Evolutionary conservation across 1,140 invertebrate species (phyloP), one percentile per base, ranked within the genome.

Genomic region (Sminthurides bifidus): DNA sequence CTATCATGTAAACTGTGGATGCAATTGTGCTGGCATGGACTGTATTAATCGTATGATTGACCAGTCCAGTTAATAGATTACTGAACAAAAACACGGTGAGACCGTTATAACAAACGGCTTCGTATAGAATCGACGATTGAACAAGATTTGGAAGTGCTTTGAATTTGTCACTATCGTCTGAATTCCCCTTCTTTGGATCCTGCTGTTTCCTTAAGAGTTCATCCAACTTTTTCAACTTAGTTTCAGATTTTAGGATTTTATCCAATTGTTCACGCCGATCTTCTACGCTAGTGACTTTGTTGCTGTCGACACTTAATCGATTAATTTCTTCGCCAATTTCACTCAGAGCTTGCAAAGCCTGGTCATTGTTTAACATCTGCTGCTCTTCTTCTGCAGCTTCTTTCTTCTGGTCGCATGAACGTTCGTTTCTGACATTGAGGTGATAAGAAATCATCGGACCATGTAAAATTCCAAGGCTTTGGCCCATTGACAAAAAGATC

Each of bases 31-130:
- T 65, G 3, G 79, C 66, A 40, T 76, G 71, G 45, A 81, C 66
- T 37, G 84, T 84, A 58, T 76, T 70, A 14, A 86, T 69, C 24
- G 69, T 69, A 63, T 86, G 70, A 73, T 92, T 92, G 14, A 92
- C 73, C 24, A 80, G 52, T 35, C 88, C 88, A 23, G 87, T 92
- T 10, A 84, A 66, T 19, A 92, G 33, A 74, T 92, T 92, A 2
- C 79, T 77, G 1, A 84, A 35, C 35, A 92, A 69, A 69, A 92
- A 92, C 68, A 83, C 87, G 17, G 77, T 59, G 27, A 92, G 70
- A 12, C 83, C 83, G 72, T 87, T 87, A 48, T 77, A 77, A 72
- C 84, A 85, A 27, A 87, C 74, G 37, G 77, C 75, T 65, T 78
- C 72, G 38, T 82, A 75, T 52, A 83, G 76, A 15, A 77, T 68